These are phyloP conservation scores for Novumbra hubbsi DNA, from an alignment of 2,797 vertebrate species.

Conservation along the genomic window DNA sequence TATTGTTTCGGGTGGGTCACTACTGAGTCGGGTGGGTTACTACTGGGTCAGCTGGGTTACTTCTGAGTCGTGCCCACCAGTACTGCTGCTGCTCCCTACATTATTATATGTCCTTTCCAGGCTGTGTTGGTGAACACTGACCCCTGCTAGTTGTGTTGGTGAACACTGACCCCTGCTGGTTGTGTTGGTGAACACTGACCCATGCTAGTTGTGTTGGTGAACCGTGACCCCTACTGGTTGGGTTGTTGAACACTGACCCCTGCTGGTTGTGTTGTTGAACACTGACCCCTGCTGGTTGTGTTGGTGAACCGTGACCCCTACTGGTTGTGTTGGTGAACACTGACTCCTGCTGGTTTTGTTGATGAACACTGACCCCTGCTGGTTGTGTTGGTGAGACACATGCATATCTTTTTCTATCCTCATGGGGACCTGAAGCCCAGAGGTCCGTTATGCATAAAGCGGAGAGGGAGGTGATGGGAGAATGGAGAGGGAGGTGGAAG, in stretches of 20 bases:
- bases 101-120: too few species aligned
- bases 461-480: not conserved
- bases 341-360: not conserved
- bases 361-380: not conserved
- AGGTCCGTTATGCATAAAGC: too few species aligned
- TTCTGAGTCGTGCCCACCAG: too few species aligned
- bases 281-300: not conserved
- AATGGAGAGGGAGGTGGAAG: not conserved
- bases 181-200: too few species aligned
- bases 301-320: too few species aligned
- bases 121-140: too few species aligned
- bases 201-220: not conserved
- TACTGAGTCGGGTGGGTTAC: too few species aligned
- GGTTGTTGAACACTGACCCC: not conserved
- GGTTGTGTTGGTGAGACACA: not conserved
- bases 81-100: too few species aligned
- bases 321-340: not conserved
- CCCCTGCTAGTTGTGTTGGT: too few species aligned
- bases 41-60: too few species aligned
- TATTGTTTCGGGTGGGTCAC: too few species aligned
- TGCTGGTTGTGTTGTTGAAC: not conserved
- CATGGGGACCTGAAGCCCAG: conserved; percentile 2
- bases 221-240: not conserved
- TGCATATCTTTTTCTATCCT: conserved; percentile 4
- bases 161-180: too few species aligned